Base-by-base conservation (phyloP, 2,797 vertebrate species). In the Pelobates cultripes region DNA sequence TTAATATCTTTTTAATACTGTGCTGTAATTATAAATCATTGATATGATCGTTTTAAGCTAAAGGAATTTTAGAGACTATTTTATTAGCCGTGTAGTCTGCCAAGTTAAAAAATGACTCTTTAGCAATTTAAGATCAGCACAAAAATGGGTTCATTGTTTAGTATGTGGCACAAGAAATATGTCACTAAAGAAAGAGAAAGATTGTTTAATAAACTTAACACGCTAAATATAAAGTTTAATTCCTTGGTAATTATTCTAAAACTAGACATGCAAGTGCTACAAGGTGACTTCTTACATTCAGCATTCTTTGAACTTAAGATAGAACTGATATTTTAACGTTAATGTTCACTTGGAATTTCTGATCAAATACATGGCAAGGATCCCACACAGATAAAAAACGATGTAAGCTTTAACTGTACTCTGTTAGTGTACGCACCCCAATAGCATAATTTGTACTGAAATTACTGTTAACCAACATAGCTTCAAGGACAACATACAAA, bases 51-150 rank as follows among this genome's bases (percentile, higher is more conserved):
- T 43, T 70, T 61, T 61, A 41, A n/a, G 28, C 53, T 3, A 9
- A 41, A 57, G 43, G 66, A 42, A 57, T 81, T 81, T 76, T 70
- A 82, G 64, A 67, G 15, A 72, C 43, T 57, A 5, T 71, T 67
- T 76, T 81, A 81, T 81, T 70, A 70, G 47, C 40, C 63, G 44
- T 81, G 64, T 72, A 76, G 66, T 40, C 14, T 63, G 17, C 61
- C 15, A 17, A 55, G 57, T 43, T 47, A 44, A 74, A 64, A 75
- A 41, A 51, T 68, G 14, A 6, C 74, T 55, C 66, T 69, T 68
- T 74, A 43, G n/a, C 44, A 28, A 73, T 57, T 73, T 41, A 57
- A 57, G 13, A 14, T 57, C 55, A 63, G 63, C 17, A 43, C 13
- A 41, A 47, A 51, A 51, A 51, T 6, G 10, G 47, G 47, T 51